phyloP scores from a whole-genome alignment of 2,888 invertebrate species.

The Dicyrtoma fusca region DNA sequence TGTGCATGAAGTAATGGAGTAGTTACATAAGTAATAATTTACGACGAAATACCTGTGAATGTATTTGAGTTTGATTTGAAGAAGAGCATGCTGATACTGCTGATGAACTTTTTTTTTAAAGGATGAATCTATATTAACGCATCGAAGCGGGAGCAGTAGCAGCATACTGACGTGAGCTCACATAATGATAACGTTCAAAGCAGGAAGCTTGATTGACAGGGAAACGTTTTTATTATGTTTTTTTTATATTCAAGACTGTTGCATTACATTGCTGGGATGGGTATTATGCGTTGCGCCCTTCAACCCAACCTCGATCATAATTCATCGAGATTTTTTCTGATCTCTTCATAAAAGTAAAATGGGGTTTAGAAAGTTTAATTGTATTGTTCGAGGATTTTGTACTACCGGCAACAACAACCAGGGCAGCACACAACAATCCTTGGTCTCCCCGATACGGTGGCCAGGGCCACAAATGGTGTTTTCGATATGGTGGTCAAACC shows the following conservation, averaged over 20 bases:
- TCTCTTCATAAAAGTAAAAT: slow-evolving; percentile 15
- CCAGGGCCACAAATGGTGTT: slow-evolving; percentile 38
- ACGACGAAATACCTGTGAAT: too few relatives aligned
- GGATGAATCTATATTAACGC: slow-evolving; percentile 6
- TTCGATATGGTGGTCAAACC: slow-evolving; percentile 35
- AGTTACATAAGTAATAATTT: too few relatives aligned
- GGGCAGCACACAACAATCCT: background rate
- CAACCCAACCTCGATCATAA: slow-evolving; percentile 28
- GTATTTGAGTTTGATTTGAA: slow-evolving; percentile 26
- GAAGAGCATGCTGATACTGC: background rate
- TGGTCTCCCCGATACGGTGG: slow-evolving; percentile 25
- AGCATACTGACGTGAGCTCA: slow-evolving; percentile 40
- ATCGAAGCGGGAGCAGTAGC: slow-evolving; percentile 36
- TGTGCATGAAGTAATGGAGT: too few relatives aligned
- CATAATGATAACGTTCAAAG: slow-evolving; percentile 45
- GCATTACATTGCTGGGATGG: background rate
- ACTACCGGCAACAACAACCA: background rate
- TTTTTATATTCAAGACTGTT: background rate
- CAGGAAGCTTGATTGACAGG: slow-evolving; percentile 46
- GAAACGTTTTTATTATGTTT: slow-evolving; percentile 23
- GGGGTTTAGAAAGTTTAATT: background rate
- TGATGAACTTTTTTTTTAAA: too few relatives aligned
- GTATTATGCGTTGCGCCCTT: slow-evolving; percentile 18
- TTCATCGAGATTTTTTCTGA: slow-evolving; percentile 30
- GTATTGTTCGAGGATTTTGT: background rate